Evolutionary conservation across 1,140 invertebrate species (phyloP).

Genomic region (Bombus breviceps): DNA sequence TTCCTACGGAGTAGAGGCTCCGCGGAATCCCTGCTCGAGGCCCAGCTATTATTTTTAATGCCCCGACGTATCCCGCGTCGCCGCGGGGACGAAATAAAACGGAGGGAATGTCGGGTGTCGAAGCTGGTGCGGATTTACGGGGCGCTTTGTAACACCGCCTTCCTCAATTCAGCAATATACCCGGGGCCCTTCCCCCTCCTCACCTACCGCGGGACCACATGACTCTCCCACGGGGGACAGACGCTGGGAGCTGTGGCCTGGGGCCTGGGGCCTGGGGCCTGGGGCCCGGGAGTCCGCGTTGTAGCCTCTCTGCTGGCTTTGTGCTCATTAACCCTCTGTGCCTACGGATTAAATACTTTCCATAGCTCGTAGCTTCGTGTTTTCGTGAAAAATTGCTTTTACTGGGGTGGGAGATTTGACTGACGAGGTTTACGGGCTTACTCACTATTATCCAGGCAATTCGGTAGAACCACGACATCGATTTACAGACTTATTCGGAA

Average conservation of each 20-base stretch:
- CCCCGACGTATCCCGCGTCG: conserved; percentile 73
- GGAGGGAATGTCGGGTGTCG: conserved; percentile 80
- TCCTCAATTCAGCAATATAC: conserved; percentile 82
- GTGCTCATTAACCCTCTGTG: conserved; percentile 63
- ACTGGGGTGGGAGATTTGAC: not conserved
- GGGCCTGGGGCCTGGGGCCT: no score
- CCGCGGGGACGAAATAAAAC: conserved; percentile 56
- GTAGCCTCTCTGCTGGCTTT: conserved; percentile 57
- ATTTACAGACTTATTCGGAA: no score
- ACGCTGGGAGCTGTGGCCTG: conserved; percentile 12
- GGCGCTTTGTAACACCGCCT: conserved; percentile 82
- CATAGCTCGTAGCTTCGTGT: conserved; percentile 12
- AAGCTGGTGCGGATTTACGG: conserved; percentile 82
- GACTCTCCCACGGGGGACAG: conserved; percentile 56
- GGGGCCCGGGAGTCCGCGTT: conserved; percentile 53
- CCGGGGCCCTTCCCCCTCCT: conserved; percentile 57
- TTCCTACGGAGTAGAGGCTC: conserved; percentile 29
- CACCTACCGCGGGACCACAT: conserved; percentile 4
- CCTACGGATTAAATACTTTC: conserved; percentile 60
- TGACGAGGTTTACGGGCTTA: not conserved
- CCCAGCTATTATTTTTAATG: conserved; percentile 79
- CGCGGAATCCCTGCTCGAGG: conserved; percentile 51
- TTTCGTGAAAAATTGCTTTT: not conserved
- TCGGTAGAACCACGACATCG: no score
- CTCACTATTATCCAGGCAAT: no score